phyloP scores from a whole-genome alignment of 2,888 invertebrate species.

The Xanthia togata region DNA sequence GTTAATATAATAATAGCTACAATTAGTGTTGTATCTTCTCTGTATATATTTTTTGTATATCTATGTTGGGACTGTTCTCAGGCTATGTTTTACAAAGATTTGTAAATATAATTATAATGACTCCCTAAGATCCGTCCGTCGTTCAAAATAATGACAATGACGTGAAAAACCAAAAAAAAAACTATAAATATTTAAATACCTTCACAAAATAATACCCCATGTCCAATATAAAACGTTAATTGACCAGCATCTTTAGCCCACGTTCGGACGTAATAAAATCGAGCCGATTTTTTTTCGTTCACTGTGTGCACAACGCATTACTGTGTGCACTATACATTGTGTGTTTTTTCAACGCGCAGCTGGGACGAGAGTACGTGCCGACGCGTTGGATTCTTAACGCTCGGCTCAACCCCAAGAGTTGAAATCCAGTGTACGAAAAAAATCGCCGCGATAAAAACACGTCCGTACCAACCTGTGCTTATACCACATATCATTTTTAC shows the following conservation, averaged over 20 bases:
- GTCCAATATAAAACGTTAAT: not conserved
- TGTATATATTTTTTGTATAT: constrained; percentile 55
- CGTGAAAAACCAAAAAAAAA: constrained; percentile 16
- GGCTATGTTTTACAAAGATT: constrained; percentile 29
- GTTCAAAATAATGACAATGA: constrained; percentile 35
- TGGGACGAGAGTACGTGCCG: too few species aligned
- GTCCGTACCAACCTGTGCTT: too few species aligned
- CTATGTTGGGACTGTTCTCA: constrained; percentile 51
- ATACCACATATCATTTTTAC: constrained; percentile 28
- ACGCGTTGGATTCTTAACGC: too few species aligned
- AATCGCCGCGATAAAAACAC: too few species aligned
- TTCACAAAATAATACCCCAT: not conserved
- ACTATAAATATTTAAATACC: not conserved
- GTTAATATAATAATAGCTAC: constrained; percentile 59
- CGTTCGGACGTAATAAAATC: too few species aligned
- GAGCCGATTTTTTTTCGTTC: too few species aligned
- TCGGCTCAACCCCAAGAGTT: too few species aligned
- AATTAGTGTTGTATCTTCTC: constrained; percentile 59
- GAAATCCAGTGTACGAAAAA: too few species aligned
- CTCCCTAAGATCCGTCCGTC: constrained; percentile 44
- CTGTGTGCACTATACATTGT: too few species aligned
- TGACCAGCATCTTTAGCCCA: constrained; percentile 28
- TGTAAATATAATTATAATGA: constrained; percentile 56
- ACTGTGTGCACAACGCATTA: too few species aligned
- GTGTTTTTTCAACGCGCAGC: too few species aligned